A percentile compares a stretch with the other conserved stretches of the same genome.
These are phyloP conservation scores for Threskiornis aethiopicus DNA, from an alignment of 2,797 vertebrate species.

Conservation along the genomic window DNA sequence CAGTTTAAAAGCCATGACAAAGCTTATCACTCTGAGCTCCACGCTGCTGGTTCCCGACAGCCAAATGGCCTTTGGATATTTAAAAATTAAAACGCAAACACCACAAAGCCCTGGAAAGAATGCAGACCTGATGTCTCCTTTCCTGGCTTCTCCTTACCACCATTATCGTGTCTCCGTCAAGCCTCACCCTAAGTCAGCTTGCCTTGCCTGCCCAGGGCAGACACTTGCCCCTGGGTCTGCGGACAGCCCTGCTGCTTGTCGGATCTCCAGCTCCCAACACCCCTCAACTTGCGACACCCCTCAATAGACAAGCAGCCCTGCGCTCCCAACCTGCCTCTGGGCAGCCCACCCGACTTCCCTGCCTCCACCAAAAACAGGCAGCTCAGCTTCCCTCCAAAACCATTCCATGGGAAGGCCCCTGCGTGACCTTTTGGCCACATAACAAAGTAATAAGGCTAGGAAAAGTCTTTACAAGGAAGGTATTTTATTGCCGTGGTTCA, in stretches of 20 bases:
- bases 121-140: neutral
- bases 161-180: neutral
- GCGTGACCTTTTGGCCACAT: neutral
- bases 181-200: neutral
- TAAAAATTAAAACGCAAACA: neutral
- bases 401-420: neutral
- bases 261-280: neutral
- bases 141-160: neutral
- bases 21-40: neutral
- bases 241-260: neutral
- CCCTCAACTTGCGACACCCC: neutral
- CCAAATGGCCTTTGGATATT: neutral
- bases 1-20: neutral
- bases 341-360: neutral
- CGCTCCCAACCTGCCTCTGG: neutral
- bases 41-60: neutral
- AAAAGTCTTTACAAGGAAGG: neutral
- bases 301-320: rapidly evolving
- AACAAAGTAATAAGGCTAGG: neutral
- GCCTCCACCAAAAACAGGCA: neutral
- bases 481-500: neutral
- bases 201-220: neutral
- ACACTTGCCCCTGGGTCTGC: neutral
- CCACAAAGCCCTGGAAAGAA: neutral
- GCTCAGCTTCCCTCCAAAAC: neutral